Evolutionary conservation across 2,797 vertebrate species (phyloP).

Genomic region (Sebastes steindachneri): DNA sequence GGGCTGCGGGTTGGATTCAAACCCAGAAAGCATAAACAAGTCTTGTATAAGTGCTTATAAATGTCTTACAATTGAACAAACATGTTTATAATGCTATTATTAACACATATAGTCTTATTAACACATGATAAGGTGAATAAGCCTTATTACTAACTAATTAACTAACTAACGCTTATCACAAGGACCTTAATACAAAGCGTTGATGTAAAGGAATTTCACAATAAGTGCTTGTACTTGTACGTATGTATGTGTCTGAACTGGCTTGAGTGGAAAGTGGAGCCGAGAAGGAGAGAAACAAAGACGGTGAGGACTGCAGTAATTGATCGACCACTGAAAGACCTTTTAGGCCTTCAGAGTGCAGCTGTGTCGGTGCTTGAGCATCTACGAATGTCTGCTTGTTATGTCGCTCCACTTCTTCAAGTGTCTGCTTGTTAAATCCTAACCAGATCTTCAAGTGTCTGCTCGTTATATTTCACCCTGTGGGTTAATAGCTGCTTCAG

Average conservation of each 20-base stretch:
- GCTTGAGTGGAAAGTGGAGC: neutral
- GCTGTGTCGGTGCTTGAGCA: neutral
- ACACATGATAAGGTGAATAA: too few relatives aligned
- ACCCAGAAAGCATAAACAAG: too few relatives aligned
- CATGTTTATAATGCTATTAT: too few relatives aligned
- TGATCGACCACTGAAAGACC: neutral
- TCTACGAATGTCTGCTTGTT: conserved; percentile 5
- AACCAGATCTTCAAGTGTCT: conserved; percentile 6
- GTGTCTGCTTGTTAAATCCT: conserved; percentile 14
- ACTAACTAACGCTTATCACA: too few relatives aligned
- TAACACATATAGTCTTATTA: too few relatives aligned
- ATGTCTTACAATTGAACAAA: too few relatives aligned
- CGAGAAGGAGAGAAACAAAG: neutral
- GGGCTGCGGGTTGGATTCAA: too few relatives aligned
- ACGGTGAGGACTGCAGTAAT: neutral
- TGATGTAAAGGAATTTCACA: neutral
- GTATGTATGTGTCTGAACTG: neutral
- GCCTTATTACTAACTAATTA: too few relatives aligned
- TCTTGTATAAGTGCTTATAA: too few relatives aligned
- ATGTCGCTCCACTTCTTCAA: neutral
- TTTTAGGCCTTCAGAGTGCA: neutral
- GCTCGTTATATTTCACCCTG: conserved; percentile 37
- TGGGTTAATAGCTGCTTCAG: conserved; percentile 24
- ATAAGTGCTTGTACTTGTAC: neutral
- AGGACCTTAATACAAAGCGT: too few relatives aligned